Base-by-base conservation (phyloP, 2,113 vertebrate genomes). In the Regulus satrapa region DNA sequence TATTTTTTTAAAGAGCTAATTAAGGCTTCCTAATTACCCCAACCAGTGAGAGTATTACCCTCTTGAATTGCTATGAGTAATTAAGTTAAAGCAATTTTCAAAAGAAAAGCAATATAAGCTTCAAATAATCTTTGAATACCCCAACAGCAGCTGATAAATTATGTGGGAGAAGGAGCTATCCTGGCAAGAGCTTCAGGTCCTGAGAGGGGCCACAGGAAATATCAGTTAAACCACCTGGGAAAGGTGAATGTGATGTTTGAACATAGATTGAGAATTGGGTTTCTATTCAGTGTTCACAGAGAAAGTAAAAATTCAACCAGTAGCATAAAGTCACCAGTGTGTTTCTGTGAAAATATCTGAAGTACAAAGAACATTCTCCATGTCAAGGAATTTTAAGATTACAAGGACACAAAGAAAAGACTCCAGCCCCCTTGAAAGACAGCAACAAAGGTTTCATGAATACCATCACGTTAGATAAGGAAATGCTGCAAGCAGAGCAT, bases 21-120 rank as follows among this genome's bases (percentile, higher is more conserved):
- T 98, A 98, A 94, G 48, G 64, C 67, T 97, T 89, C 67, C 84
- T 98, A 95, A 98, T 98, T 97, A 96, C 90, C 75, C 89, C 76
- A 95, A 52, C 74, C 81, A 97, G 69, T 48, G 52, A 95, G 58
- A 85, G 51, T 56, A 85, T 93, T 96, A 93, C 69, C 76, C 82
- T 94, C 89, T 95, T 92, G 83, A 82, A 97, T 92, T 88, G 54
- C 25, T 88, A 79, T 67, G 34, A 85, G 82, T 97, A 97, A 98
- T 97, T 98, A 97, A 97, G 90, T 94, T 94, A 89, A 94, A 97
- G 54, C 43, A 46, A 59, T 80, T 96, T 95, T 91, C 75, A 34
- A 90, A 86, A 92, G 67, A 83, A 89, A 89, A 95, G 90, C 79
- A 89, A 86, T 88, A 58, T 15, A 85, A 96, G 32, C 92, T 88